phyloP scores from a whole-genome alignment of 2,888 invertebrate genomes.

The Noctua janthe region DNA sequence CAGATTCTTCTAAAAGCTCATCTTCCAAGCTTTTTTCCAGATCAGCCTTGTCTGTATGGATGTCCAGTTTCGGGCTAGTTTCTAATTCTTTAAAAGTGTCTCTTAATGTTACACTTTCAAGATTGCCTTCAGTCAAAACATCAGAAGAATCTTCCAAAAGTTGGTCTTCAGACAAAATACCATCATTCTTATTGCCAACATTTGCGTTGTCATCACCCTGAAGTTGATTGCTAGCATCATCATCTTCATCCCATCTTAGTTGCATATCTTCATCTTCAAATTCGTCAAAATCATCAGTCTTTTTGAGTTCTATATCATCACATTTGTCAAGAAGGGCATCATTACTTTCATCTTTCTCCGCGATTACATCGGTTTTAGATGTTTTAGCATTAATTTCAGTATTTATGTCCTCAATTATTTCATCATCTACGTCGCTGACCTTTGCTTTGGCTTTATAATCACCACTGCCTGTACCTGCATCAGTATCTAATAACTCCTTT shows the following conservation, averaged over 20 bases:
- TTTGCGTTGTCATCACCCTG: slow-evolving; percentile 70
- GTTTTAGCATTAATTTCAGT: not conserved
- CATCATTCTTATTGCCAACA: slow-evolving; percentile 15
- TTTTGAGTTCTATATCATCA: not conserved
- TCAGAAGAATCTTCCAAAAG: slow-evolving; percentile 34
- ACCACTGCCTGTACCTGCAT: not conserved
- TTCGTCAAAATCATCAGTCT: slow-evolving; percentile 19
- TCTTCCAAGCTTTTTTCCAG: slow-evolving; percentile 3
- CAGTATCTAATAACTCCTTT: not conserved
- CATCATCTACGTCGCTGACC: not conserved
- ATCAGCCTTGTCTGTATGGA: not conserved
- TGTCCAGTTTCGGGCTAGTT: not conserved
- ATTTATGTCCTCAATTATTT: not conserved
- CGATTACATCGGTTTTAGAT: not conserved
- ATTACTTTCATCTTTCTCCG: not conserved
- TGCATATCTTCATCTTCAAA: slow-evolving; percentile 73
- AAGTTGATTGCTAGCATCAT: slow-evolving; percentile 63
- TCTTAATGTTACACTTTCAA: slow-evolving; percentile 1
- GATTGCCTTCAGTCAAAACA: not conserved
- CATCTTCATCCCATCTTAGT: slow-evolving; percentile 80
- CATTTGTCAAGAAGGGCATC: not conserved
- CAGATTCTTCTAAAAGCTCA: slow-evolving; percentile 1
- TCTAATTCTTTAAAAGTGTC: not conserved
- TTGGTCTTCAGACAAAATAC: slow-evolving; percentile 26
- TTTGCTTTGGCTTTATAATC: not conserved